Conservation (phyloP, 2,113 vertebrate genomes). For the Callocephalon fimbriatum region DNA sequence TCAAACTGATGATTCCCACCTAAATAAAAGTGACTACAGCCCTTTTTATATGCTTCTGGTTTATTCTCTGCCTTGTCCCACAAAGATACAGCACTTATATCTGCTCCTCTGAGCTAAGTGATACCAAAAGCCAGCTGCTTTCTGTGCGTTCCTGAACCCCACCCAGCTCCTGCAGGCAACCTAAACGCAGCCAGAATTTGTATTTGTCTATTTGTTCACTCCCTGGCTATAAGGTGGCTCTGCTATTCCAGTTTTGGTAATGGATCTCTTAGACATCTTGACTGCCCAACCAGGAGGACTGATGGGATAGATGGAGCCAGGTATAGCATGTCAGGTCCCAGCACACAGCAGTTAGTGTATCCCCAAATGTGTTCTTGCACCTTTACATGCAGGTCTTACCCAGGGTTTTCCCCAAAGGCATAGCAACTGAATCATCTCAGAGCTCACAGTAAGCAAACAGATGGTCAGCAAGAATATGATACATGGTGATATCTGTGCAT, state of each 20-base stretch:
- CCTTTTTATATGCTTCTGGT: neutral
- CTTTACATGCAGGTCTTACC: conserved; percentile 39
- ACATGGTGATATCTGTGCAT: conserved; percentile 33
- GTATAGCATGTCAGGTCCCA: neutral
- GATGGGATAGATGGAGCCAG: neutral
- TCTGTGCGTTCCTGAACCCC: neutral
- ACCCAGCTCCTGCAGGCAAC: neutral
- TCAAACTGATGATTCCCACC: neutral
- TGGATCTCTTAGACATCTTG: neutral
- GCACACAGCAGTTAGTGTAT: neutral
- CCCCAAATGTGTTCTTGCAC: neutral
- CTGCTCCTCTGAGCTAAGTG: neutral
- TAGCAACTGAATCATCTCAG: conserved; percentile 31
- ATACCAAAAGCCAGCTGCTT: neutral
- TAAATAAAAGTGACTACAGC: neutral
- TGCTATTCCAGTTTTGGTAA: neutral
- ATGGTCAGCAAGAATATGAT: conserved; percentile 63
- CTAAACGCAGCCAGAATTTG: neutral
- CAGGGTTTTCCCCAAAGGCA: conserved; percentile 20
- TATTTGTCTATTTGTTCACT: neutral
- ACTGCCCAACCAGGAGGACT: neutral
- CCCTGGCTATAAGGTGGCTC: neutral
- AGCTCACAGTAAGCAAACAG: conserved; percentile 62
- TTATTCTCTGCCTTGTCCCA: conserved; percentile 22
- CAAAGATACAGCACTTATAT: neutral